Evolutionary conservation across 2,797 vertebrate species (phyloP), one percentile per base, ranked within the genome.

Genomic region (Microctenopoma stevenorrisi): DNA sequence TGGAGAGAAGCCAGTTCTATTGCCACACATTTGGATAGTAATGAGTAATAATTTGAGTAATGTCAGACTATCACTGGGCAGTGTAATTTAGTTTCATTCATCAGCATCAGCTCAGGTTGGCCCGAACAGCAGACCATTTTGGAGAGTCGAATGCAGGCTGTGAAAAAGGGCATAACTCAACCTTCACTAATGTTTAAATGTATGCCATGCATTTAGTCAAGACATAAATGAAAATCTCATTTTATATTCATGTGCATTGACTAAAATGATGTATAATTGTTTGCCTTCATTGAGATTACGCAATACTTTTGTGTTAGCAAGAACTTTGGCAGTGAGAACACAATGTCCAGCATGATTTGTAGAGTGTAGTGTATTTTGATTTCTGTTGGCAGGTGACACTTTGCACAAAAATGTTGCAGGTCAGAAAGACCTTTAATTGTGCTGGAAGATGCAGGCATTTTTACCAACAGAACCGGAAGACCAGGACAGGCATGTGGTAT

Each of bases 41-140:
- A 77, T 49, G 46, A 66, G 40, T 61, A 26, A 54, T 69, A 35
- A 60, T 75, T 30, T 71, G 54, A 67, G 55, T 64, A 54, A 85
- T 62, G n/a, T 49, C 43, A 55, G 33, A 46, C 3, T 61, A 53
- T 63, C 30, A 18, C 3, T 43, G 38, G 18, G 42, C 38, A 51
- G n/a, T 37, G 10, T 37, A 33, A 11, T 66, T 22, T 11, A 52
- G 55, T 69, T 64, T 57, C 50, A 16, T 50, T 13, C 30, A 22
- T 46, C 52, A 57, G n/a, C 60, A 14, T 47, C 35, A 43, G 61
- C 33, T 63, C 8, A 40, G 55, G 25, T 65, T 67, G 62, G 48
- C 57, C 30, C 4, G n/a, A 40, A 15, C 26, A 6, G 35, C 25
- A 3, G 38, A 44, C 37, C 51, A 54, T 11, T 54, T 61, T 18